Percentiles rank a stretch among this genome's conserved stretches.
These are phyloP conservation scores for Lates calcarifer DNA, from an alignment of 2,113 vertebrate genomes.

Conservation along the genomic window DNA sequence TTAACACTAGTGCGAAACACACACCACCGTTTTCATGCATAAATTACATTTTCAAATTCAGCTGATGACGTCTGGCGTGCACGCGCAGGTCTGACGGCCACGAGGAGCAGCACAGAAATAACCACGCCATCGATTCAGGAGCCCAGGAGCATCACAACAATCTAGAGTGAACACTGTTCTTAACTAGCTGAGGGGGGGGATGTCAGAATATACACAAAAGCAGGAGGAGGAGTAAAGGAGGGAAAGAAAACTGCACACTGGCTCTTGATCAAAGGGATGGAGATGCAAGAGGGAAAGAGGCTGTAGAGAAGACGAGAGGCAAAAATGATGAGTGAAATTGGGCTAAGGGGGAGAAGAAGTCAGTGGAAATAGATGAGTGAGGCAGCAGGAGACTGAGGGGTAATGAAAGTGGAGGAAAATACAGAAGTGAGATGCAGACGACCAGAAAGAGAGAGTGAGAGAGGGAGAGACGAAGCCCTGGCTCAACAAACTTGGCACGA, in stretches of 20 bases:
- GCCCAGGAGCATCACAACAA: slow-evolving; percentile 53
- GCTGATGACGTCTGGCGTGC: slow-evolving; percentile 16
- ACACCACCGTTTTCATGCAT: not conserved
- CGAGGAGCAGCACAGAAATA: slow-evolving; percentile 57
- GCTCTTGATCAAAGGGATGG: slow-evolving; percentile 69
- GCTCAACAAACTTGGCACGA: slow-evolving; percentile 69
- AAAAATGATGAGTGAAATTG: slow-evolving; percentile 64
- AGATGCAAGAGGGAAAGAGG: slow-evolving; percentile 61
- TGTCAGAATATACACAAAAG: slow-evolving; percentile 44
- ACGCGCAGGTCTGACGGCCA: slow-evolving; percentile 34
- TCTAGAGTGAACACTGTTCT: slow-evolving; percentile 61
- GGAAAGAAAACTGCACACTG: slow-evolving; percentile 59
- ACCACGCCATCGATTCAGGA: slow-evolving; percentile 60
- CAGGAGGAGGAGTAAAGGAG: slow-evolving; percentile 54
- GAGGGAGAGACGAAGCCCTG: slow-evolving; percentile 28
- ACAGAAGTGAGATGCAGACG: slow-evolving; percentile 48
- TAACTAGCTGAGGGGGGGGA: slow-evolving; percentile 50
- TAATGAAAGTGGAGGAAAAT: slow-evolving; percentile 50
- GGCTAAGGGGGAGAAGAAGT: slow-evolving; percentile 57
- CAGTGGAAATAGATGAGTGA: slow-evolving; percentile 61
- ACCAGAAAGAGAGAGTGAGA: not conserved
- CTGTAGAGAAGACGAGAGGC: slow-evolving; percentile 52
- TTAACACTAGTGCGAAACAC: not conserved
- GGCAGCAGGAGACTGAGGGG: slow-evolving; percentile 39
- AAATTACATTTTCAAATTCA: slow-evolving; percentile 27